A percentile compares a stretch with the other conserved stretches of the same genome.
These are phyloP conservation scores for Coelinius sp. DNA, from an alignment of 2,888 invertebrate species.

Conservation along the genomic window DNA sequence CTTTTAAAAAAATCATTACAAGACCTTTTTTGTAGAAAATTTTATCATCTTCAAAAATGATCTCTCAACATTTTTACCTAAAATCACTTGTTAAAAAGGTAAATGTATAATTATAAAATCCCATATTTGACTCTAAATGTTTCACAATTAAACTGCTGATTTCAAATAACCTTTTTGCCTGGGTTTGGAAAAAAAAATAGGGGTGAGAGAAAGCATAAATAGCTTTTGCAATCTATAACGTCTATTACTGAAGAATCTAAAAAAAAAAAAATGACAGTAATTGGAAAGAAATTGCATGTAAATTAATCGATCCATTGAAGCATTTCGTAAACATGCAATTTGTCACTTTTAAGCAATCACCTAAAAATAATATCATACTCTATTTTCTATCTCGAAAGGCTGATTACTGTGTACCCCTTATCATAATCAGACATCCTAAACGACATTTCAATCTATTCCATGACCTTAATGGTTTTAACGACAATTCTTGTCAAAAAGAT, in stretches of 20 bases:
- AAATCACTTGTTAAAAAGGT: background rate
- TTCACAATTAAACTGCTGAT: background rate
- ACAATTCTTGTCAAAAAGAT: background rate
- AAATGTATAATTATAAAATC: background rate
- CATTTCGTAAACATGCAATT: background rate
- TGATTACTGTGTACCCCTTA: background rate
- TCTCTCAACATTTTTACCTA: background rate
- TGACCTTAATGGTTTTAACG: background rate
- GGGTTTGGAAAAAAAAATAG: background rate
- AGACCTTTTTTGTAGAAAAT: too few relatives aligned
- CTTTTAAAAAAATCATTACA: background rate
- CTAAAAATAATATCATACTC: background rate
- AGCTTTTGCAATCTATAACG: background rate
- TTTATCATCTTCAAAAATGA: background rate
- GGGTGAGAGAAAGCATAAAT: background rate
- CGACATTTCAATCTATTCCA: background rate
- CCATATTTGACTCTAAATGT: background rate
- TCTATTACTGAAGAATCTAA: background rate
- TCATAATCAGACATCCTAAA: background rate
- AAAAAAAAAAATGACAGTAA: background rate
- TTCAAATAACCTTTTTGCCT: background rate
- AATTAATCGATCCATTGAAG: background rate
- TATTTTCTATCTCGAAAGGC: background rate
- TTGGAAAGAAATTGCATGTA: background rate
- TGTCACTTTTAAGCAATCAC: background rate